These are phyloP conservation scores for Ploceus nigricollis DNA, from an alignment of 2,113 vertebrate genomes.

Conservation along the genomic window DNA sequence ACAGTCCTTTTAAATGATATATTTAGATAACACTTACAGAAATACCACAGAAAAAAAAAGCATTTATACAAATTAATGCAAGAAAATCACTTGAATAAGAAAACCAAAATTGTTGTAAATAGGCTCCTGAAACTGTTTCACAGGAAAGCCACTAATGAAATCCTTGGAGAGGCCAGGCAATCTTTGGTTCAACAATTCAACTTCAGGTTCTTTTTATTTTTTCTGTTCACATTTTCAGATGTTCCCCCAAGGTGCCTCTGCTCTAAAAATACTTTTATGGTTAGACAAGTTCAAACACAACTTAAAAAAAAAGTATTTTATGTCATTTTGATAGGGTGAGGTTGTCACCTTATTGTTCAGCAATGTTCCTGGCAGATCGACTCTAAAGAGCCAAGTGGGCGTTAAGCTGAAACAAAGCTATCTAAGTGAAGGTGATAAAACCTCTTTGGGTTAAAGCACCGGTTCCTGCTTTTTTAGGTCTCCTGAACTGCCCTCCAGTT, in stretches of 20 bases:
- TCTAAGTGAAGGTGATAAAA: neutral
- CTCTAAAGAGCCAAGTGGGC: neutral
- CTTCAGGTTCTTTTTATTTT: neutral
- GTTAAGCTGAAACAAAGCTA: conserved; percentile 17
- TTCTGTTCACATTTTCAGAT: neutral
- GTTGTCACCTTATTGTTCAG: conserved; percentile 44
- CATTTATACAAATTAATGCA: conserved; percentile 20
- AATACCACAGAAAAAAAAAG: neutral
- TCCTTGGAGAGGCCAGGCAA: conserved; percentile 32
- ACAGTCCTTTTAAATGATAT: neutral
- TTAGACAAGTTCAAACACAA: conserved; percentile 43
- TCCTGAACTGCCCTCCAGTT: neutral
- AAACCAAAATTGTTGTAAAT: conserved; percentile 3
- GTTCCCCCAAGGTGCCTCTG: conserved; percentile 17
- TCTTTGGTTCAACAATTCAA: conserved; percentile 39
- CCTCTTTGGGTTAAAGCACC: neutral
- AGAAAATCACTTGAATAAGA: neutral
- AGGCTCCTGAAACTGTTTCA: neutral
- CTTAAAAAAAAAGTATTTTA: conserved; percentile 43
- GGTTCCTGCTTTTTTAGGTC: neutral
- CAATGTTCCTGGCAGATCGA: neutral
- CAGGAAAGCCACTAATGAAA: conserved; percentile 41
- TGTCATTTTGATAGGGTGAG: conserved; percentile 37
- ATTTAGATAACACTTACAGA: neutral
- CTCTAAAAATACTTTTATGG: conserved; percentile 17